Evolutionary conservation across 2,113 vertebrate species (phyloP), one percentile per base, ranked within the genome.

Genomic region (Anolis sagrei): DNA sequence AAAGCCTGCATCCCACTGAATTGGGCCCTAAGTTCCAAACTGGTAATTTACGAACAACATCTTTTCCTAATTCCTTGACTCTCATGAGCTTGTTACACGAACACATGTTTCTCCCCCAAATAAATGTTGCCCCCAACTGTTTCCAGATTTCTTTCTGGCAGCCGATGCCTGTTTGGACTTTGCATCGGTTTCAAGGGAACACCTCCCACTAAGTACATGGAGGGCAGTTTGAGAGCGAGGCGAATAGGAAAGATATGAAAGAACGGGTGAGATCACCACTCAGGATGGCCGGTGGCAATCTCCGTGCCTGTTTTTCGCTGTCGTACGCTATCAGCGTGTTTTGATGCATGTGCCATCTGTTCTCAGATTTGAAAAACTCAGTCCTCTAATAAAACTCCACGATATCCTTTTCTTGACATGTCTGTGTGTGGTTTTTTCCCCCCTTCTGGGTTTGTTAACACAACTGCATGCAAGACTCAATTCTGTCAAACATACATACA

Each of bases 1-100:
- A 19, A 3, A 21, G 29, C 64, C 25, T 81, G 44, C 1, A 27
- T 48, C 48, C 29, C 29, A 23, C n/a, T 27, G 36, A 44, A 73
- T 32, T 7, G 1, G 27, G 77, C 25, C 54, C 23, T 39, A 73
- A 23, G 44, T 6, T 61, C 25, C 16, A 25, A 91, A 86, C 91
- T 76, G 92, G 91, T 94, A 94, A 93, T 94, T 93, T 89, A 93
- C 93, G 93, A 92, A 94, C 39, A 94, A 94, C 93, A 93, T 94
- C 92, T 94, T 91, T 89, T 83, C 92, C 66, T 93, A 93, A 93
- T 94, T 93, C 89, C 62, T 90, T 84, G 91, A 90, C 93, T 94
- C 93, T 92, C 93, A 88, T 94, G 90, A n/a, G 87, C 93, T 92
- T 89, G 92, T 90, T 93, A 92, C 93, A 92, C 10, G 94, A 93